These are phyloP conservation scores for Dicrostonyx torquatus DNA, from an alignment of 2,797 vertebrate species.

Conservation along the genomic window DNA sequence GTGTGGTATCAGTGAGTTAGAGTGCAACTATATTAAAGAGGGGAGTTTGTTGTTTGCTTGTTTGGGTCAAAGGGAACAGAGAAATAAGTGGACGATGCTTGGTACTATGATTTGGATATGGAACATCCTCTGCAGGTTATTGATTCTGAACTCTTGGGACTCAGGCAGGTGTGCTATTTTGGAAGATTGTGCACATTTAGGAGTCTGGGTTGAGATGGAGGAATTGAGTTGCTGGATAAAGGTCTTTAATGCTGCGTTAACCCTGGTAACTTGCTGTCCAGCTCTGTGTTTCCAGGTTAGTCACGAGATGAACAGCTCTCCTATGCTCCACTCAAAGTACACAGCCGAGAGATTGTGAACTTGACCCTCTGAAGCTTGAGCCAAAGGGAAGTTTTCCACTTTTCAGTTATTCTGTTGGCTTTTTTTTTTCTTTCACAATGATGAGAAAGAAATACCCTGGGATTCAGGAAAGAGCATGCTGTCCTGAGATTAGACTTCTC, in stretches of 20 bases:
- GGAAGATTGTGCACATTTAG: background rate
- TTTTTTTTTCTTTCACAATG: background rate
- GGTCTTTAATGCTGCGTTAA: background rate
- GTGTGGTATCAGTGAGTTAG: background rate
- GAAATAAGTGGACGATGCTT: background rate
- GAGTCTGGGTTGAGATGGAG: background rate
- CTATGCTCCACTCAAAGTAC: background rate
- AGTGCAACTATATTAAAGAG: background rate
- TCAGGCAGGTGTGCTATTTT: background rate
- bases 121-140: background rate
- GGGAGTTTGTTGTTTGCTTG: background rate
- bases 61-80: background rate
- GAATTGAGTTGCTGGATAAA: background rate
- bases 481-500: background rate
- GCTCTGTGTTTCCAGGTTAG: background rate
- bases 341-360: background rate
- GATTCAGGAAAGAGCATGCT: background rate
- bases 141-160: background rate
- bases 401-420: background rate
- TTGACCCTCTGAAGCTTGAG: background rate
- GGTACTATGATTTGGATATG: background rate
- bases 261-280: background rate
- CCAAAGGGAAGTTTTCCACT: background rate
- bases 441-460: background rate
- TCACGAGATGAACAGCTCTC: background rate